A percentile compares a stretch with the other conserved stretches of the same genome.
phyloP scores from a whole-genome alignment of 2,888 invertebrate genomes.

The Drosophila cognata region DNA sequence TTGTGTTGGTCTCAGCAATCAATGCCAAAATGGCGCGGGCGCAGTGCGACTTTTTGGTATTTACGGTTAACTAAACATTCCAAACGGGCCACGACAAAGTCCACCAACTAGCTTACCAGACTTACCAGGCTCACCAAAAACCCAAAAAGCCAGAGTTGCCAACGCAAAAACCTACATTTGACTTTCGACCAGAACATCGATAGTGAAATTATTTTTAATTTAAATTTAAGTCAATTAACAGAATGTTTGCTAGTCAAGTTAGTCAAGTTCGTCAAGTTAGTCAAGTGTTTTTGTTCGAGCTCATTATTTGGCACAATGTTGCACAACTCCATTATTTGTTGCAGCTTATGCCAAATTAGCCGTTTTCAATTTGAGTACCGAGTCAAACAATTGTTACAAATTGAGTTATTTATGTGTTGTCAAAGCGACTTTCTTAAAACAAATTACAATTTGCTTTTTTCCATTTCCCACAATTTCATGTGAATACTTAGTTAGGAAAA shows the following conservation, averaged over 20 bases:
- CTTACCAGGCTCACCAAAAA: slow-evolving; percentile 1
- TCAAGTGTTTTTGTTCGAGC: neutral
- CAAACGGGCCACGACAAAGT: slow-evolving; percentile 65
- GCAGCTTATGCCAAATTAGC: slow-evolving; percentile 10
- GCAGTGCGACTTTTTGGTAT: slow-evolving; percentile 72
- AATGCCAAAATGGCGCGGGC: slow-evolving; percentile 77
- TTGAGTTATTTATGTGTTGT: slow-evolving; percentile 1
- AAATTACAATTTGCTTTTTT: neutral
- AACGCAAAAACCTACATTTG: neutral
- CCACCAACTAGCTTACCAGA: slow-evolving; percentile 31
- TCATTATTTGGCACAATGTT: slow-evolving; percentile 14
- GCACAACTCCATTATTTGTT: slow-evolving; percentile 22
- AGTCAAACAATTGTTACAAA: slow-evolving; percentile 1
- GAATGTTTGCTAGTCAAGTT: slow-evolving; percentile 1
- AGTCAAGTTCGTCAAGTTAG: neutral
- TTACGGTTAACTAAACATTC: slow-evolving; percentile 77
- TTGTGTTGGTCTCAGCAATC: slow-evolving; percentile 64
- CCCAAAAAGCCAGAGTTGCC: slow-evolving; percentile 21
- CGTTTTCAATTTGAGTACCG: slow-evolving; percentile 1
- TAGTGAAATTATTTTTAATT: neutral
- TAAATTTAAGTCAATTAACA: slow-evolving; percentile 5
- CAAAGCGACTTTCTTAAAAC: neutral
- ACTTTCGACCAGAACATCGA: neutral
- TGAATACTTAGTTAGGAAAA: neutral
- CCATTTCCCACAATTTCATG: neutral